Conservation (phyloP, 1,140 invertebrate species). For the Aradophagus sp. region DNA sequence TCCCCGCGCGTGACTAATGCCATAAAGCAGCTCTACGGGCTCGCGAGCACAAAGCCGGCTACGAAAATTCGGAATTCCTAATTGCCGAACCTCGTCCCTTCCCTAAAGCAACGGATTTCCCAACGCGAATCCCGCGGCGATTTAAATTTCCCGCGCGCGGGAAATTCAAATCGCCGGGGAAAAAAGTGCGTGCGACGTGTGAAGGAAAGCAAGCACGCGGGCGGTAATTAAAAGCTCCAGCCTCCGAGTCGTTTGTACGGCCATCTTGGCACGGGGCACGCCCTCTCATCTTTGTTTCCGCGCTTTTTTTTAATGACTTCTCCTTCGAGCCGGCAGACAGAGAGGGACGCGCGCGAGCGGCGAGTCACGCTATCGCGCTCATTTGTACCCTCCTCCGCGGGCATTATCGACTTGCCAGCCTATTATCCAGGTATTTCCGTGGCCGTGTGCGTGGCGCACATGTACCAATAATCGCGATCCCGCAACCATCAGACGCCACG, state of each 20-base stretch:
- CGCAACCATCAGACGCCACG: conserved; percentile 6
- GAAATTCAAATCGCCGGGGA: conserved; percentile 22
- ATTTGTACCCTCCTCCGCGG: conserved; percentile 47
- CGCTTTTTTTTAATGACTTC: conserved; percentile 70
- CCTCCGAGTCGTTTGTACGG: conserved; percentile 65
- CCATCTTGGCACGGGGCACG: conserved; percentile 73
- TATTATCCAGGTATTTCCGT: conserved; percentile 36
- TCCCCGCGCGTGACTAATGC: conserved; percentile 39
- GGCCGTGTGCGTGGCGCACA: conserved; percentile 13
- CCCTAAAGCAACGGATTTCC: no score
- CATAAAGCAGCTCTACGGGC: conserved; percentile 49
- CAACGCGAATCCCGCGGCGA: conserved; percentile 1
- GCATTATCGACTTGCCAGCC: conserved; percentile 48
- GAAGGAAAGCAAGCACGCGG: no score
- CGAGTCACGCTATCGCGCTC: conserved; percentile 33
- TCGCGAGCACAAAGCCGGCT: conserved; percentile 63
- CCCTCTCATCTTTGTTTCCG: conserved; percentile 72
- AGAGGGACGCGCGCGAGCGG: conserved; percentile 12
- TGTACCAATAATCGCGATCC: conserved; percentile 38
- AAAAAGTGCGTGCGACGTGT: no score
- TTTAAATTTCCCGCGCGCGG: conserved; percentile 19
- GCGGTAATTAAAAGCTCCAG: conserved; percentile 73
- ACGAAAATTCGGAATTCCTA: no score
- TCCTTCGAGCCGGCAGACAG: conserved; percentile 58
- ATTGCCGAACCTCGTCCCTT: no score